Percentiles rank a stretch among this genome's conserved stretches.
These are phyloP conservation scores for Pyxicephalus adspersus DNA, from an alignment of 2,113 vertebrate genomes.

Conservation along the genomic window DNA sequence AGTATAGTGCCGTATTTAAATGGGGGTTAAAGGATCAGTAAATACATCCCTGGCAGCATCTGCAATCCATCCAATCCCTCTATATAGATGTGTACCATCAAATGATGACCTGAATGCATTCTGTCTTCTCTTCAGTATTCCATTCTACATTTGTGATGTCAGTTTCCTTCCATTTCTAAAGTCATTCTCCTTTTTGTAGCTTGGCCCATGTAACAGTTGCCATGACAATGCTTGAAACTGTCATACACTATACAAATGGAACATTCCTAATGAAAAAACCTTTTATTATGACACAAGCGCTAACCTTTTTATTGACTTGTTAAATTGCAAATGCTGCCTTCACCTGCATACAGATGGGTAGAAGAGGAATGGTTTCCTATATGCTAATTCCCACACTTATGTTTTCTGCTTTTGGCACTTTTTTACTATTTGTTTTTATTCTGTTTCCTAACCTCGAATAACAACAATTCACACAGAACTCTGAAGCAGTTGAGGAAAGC, in stretches of 20 bases:
- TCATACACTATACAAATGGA: slow-evolving; percentile 36
- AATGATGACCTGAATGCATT: neutral
- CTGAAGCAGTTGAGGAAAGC: neutral
- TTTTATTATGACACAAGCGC: slow-evolving; percentile 28
- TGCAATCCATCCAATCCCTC: neutral
- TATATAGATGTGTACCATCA: neutral
- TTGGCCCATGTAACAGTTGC: slow-evolving; percentile 30
- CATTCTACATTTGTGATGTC: slow-evolving; percentile 27
- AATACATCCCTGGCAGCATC: neutral
- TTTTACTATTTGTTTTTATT: neutral
- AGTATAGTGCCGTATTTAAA: neutral
- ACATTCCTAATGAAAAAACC: slow-evolving; percentile 16
- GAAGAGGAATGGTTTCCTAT: neutral
- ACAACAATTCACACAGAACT: neutral
- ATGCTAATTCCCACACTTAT: slow-evolving; percentile 5
- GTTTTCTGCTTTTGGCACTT: neutral
- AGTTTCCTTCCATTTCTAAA: slow-evolving; percentile 14
- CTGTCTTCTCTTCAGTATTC: slow-evolving; percentile 2
- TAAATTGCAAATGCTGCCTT: slow-evolving; percentile 21
- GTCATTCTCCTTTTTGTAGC: slow-evolving; percentile 32
- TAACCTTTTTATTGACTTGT: slow-evolving; percentile 44
- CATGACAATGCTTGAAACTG: slow-evolving; percentile 48
- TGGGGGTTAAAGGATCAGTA: neutral
- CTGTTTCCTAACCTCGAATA: neutral
- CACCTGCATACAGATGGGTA: neutral